phyloP scores from a whole-genome alignment of 2,113 vertebrate genomes.

The Calyptommatus sinebrachiatus region DNA sequence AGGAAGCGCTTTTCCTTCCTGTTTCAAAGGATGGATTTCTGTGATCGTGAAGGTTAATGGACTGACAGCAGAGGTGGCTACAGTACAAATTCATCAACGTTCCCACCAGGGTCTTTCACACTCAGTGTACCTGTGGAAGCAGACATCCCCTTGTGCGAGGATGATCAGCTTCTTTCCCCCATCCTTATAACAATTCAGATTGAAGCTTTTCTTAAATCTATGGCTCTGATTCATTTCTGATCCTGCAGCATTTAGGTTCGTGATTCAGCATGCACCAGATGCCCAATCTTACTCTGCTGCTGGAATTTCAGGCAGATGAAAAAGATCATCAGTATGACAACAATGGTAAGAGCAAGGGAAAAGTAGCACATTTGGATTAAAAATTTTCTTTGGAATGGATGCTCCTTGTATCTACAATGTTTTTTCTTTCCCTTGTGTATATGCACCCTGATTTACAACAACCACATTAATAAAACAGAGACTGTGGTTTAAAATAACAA shows the following conservation, averaged over 20 bases:
- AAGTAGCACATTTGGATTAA: neutral
- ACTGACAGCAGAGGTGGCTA: constrained; percentile 20
- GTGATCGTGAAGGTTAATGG: constrained; percentile 37
- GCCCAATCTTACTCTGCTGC: constrained; percentile 27
- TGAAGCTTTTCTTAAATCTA: constrained; percentile 33
- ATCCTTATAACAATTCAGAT: constrained; percentile 14
- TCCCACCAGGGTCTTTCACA: neutral
- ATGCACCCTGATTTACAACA: neutral
- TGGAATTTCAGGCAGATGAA: constrained; percentile 10
- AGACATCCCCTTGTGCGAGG: constrained; percentile 21
- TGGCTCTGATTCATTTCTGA: constrained; percentile 51
- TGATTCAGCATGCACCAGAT: constrained; percentile 28
- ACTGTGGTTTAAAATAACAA: neutral
- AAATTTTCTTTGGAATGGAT: neutral
- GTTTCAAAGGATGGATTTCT: constrained; percentile 2
- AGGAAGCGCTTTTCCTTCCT: constrained; percentile 17
- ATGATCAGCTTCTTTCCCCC: constrained; percentile 31
- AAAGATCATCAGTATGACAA: constrained; percentile 19
- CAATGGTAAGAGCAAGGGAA: neutral
- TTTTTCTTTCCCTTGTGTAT: too few species aligned
- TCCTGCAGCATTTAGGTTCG: constrained; percentile 43
- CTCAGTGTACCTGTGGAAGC: constrained; percentile 15
- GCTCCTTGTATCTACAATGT: neutral
- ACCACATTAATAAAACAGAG: neutral
- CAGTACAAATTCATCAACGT: constrained; percentile 6